phyloP scores from a whole-genome alignment of 2,888 invertebrate species.

The Stenotaenia linearis region DNA sequence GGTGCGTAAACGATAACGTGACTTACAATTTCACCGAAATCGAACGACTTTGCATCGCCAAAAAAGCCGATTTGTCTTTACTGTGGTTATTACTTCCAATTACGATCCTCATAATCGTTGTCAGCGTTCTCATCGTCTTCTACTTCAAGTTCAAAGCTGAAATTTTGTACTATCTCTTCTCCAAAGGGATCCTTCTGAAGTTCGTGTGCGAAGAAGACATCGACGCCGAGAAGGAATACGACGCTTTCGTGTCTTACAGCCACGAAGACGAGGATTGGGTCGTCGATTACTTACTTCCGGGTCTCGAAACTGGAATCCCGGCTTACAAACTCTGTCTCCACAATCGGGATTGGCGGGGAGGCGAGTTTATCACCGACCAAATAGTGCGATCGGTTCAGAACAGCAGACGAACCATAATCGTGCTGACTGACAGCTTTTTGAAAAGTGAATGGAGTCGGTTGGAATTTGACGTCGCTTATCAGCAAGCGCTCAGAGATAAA shows the following conservation, averaged over 20 bases:
- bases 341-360: not conserved
- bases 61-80: not conserved
- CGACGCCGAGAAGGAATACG: not conserved
- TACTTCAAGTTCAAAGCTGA: not conserved
- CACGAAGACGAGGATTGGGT: not conserved
- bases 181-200: not conserved
- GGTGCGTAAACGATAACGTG: not conserved
- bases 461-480: not conserved
- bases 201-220: not conserved
- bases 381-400: not conserved
- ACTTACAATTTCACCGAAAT: not conserved
- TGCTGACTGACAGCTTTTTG: not conserved
- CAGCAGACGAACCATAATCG: too few species aligned
- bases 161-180: not conserved
- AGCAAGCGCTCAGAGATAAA: not conserved
- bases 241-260: not conserved
- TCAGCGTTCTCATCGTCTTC: not conserved
- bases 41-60: not conserved
- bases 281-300: not conserved
- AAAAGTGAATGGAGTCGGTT: not conserved
- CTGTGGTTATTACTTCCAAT: not conserved
- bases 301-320: slow-evolving; percentile 43
- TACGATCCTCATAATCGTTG: not conserved
- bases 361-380: not conserved
- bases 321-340: not conserved